Evolutionary conservation across 2,113 vertebrate genomes (phyloP).

Genomic region (human (Homo sapiens)): DNA sequence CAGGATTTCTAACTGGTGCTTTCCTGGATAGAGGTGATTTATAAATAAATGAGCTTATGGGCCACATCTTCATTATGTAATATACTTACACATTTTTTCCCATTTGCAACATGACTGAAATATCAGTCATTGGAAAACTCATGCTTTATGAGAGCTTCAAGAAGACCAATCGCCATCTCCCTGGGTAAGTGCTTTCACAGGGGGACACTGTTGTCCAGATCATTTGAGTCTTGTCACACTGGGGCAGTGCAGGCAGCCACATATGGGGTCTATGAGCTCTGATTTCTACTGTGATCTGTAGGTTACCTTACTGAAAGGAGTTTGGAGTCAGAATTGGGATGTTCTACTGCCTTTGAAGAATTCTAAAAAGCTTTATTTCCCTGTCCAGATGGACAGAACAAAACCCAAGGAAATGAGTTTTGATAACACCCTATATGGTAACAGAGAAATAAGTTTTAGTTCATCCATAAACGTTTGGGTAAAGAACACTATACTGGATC

Average conservation of each 20-base stretch:
- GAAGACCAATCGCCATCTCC: not conserved
- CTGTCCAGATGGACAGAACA: not conserved
- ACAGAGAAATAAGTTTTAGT: not conserved
- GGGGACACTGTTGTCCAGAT: not conserved
- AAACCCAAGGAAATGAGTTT: not conserved
- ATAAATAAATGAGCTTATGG: not conserved
- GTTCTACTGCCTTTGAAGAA: not conserved
- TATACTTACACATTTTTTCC: not conserved
- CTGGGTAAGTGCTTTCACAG: not conserved
- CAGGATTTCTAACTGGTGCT: not conserved
- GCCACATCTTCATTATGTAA: not conserved
- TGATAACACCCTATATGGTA: not conserved
- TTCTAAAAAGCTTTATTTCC: not conserved
- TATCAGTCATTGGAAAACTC: not conserved
- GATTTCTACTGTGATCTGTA: not conserved
- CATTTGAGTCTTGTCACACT: not conserved
- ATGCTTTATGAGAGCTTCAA: not conserved
- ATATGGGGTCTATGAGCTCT: not conserved
- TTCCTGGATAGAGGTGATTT: not conserved
- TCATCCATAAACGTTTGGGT: not conserved
- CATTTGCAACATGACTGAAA: not conserved
- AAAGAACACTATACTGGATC: not conserved
- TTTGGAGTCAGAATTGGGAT: not conserved
- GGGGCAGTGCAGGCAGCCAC: not conserved
- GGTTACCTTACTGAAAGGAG: not conserved